phyloP scores from a whole-genome alignment of 92 coral and sea anemone genomes.

The Micromussa lordhowensis region DNA sequence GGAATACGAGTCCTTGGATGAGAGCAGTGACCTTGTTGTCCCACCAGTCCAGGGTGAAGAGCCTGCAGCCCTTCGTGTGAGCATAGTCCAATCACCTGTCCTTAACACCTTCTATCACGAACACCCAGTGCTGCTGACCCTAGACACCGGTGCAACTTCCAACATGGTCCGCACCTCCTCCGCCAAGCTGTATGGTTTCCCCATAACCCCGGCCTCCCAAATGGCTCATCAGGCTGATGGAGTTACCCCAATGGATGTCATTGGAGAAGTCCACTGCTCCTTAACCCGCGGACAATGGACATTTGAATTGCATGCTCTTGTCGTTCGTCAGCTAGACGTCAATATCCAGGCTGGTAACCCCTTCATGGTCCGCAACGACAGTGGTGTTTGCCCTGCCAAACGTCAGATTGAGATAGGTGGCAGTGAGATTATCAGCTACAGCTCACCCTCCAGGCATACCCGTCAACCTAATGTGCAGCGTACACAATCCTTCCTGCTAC shows the following conservation, averaged over 20 bases:
- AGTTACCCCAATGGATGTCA: constrained; percentile 67
- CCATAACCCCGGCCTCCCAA: constrained; percentile 62
- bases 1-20: neutral
- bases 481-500: constrained; percentile 68
- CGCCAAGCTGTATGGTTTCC: constrained; percentile 58
- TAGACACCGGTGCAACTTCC: constrained; percentile 53
- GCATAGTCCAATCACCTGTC: too few species aligned
- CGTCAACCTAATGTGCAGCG: constrained; percentile 50
- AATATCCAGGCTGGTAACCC: constrained; percentile 60
- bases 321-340: constrained; percentile 45
- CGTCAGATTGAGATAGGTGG: too few species aligned
- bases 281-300: constrained; percentile 42
- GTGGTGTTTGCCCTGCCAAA: too few species aligned
- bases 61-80: constrained; percentile 48
- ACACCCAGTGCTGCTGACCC: constrained; percentile 56
- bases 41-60: constrained; percentile 6
- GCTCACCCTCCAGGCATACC: constrained; percentile 32
- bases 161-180: constrained; percentile 1
- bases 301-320: constrained; percentile 54
- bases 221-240: constrained; percentile 70
- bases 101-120: neutral
- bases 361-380: constrained; percentile 54
- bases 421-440: constrained; percentile 45
- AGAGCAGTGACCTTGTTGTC: constrained; percentile 15
- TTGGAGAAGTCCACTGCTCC: too few species aligned